Evolutionary conservation across 1,140 invertebrate genomes (phyloP).

Genomic region (Aphelinus certus): DNA sequence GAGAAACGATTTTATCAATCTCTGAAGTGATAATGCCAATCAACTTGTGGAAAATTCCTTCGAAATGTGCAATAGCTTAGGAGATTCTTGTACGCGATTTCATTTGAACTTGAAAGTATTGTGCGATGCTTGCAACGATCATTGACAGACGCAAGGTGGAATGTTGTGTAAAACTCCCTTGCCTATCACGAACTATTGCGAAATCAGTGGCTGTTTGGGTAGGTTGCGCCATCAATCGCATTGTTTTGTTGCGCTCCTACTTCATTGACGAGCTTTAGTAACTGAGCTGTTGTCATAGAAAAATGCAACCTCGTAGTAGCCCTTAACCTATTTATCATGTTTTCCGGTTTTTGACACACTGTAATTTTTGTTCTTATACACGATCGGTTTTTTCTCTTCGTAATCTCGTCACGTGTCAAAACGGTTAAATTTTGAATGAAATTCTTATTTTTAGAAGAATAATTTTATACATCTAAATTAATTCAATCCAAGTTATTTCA

Average conservation of each 20-base stretch:
- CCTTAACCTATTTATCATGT: constrained; percentile 23
- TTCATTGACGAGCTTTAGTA: not conserved
- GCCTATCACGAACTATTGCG: constrained; percentile 12
- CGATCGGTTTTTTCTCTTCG: not conserved
- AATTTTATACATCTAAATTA: too few relatives aligned
- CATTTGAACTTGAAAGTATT: too few relatives aligned
- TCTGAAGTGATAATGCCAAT: too few relatives aligned
- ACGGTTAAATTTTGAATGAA: too few relatives aligned
- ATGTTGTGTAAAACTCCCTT: constrained; percentile 12
- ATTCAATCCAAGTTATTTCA: too few relatives aligned
- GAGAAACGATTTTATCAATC: too few relatives aligned
- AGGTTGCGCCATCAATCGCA: constrained; percentile 1
- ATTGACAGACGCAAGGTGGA: constrained; percentile 2
- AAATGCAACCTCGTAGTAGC: constrained; percentile 19
- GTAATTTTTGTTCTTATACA: not conserved
- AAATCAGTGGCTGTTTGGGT: not conserved
- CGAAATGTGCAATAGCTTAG: too few relatives aligned
- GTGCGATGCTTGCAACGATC: not conserved
- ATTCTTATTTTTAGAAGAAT: too few relatives aligned
- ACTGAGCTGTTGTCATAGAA: constrained; percentile 2
- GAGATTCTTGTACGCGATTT: too few relatives aligned
- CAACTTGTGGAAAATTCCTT: too few relatives aligned
- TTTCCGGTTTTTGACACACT: not conserved
- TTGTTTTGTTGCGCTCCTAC: not conserved
- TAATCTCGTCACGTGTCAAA: too few relatives aligned